Percentiles rank a stretch among this genome's conserved stretches.
Evolutionary conservation across 2,888 invertebrate genomes (phyloP).

Genomic region (Nematopogon swammerdamellus): DNA sequence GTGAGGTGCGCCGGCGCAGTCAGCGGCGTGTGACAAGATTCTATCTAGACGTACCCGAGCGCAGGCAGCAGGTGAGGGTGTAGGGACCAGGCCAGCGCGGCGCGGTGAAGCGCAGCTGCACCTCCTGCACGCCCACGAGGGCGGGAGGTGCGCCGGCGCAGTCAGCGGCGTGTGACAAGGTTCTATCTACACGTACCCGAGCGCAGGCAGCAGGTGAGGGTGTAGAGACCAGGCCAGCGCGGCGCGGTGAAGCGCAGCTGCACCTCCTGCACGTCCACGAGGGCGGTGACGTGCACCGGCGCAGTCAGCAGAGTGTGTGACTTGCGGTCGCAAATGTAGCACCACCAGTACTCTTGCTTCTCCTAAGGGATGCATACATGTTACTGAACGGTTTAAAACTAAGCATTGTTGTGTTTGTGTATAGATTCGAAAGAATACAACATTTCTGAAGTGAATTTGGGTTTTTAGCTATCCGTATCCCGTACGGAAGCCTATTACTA

Average conservation of each 20-base stretch:
- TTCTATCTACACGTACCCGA: conserved; percentile 53
- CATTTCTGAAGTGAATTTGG: too few species aligned
- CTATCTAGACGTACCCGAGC: conserved; percentile 48
- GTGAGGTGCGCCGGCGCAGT: conserved; percentile 84
- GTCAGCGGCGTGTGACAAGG: conserved; percentile 66
- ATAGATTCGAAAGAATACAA: too few species aligned
- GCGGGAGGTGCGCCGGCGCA: conserved; percentile 80
- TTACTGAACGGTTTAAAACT: background rate
- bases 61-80: conserved; percentile 77
- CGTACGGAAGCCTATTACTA: too few species aligned
- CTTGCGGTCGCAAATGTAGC: conserved; percentile 95
- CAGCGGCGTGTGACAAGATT: conserved; percentile 64
- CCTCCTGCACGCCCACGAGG: conserved; percentile 77
- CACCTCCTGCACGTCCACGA: conserved; percentile 86
- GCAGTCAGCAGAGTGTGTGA: conserved; percentile 87
- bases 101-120: conserved; percentile 86
- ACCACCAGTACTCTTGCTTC: conserved; percentile 99
- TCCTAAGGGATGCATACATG: conserved; percentile 20
- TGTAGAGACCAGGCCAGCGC: conserved; percentile 87
- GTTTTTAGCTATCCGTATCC: too few species aligned
- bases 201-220: conserved; percentile 87
- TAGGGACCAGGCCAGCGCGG: conserved; percentile 81
- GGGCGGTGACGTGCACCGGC: conserved; percentile 90
- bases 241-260: conserved; percentile 97
- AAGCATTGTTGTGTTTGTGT: too few species aligned